These are phyloP conservation scores for Trichopoda pennipes DNA, from an alignment of 2,888 invertebrate genomes.

Conservation along the genomic window DNA sequence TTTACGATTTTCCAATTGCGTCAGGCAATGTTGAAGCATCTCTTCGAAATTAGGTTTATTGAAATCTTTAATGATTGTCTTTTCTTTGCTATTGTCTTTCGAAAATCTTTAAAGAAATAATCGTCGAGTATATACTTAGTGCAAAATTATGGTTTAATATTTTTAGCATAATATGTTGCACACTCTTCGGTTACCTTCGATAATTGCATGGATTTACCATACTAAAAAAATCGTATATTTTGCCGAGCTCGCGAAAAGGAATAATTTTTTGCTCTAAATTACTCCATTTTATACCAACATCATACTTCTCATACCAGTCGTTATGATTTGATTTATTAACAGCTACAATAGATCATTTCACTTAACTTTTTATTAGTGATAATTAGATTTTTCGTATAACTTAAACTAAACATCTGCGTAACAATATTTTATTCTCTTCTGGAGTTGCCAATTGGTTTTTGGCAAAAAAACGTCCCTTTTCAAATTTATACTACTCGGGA, in stretches of 20 bases:
- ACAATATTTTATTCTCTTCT: no score
- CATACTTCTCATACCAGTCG: constrained; percentile 95
- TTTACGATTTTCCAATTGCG: constrained; percentile 91
- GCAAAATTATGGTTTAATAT: constrained; percentile 99
- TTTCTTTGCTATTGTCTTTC: constrained; percentile 96
- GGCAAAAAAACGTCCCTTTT: no score
- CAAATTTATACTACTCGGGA: no score
- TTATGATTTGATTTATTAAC: no score
- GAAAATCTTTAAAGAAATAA: constrained; percentile 99
- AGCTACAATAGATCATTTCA: no score
- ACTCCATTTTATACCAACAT: constrained; percentile 97
- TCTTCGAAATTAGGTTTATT: constrained; percentile 96
- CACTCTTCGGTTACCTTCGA: constrained; percentile 94
- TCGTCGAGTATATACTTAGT: constrained; percentile 95
- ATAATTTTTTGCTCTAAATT: constrained; percentile 98
- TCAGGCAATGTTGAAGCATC: constrained; percentile 91
- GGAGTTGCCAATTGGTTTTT: no score
- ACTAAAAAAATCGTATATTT: constrained; percentile 94
- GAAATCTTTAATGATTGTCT: constrained; percentile 92
- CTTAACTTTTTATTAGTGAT: no score
- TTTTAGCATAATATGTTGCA: constrained; percentile 97
- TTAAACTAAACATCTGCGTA: no score
- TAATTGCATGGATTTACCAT: constrained; percentile 92
- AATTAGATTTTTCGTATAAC: no score
- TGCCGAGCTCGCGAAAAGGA: constrained; percentile 91